Evolutionary conservation across 2,888 invertebrate genomes (phyloP).

Genomic region (Ypsolopha sequella): DNA sequence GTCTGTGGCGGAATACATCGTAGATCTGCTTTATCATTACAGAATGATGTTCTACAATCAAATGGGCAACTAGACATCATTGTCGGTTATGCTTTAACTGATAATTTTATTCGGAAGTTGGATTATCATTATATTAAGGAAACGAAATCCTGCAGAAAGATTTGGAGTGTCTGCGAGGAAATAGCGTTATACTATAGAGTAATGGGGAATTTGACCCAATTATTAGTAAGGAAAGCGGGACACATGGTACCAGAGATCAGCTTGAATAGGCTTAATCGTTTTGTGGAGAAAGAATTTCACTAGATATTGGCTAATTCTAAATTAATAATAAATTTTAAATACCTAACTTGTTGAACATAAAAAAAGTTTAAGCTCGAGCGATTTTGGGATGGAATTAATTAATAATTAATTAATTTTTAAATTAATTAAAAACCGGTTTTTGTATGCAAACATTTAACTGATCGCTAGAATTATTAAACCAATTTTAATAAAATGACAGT

Average conservation of each 20-base stretch:
- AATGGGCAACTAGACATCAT: conserved; percentile 77
- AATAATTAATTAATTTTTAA: no score
- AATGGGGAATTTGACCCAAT: conserved; percentile 78
- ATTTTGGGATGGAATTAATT: no score
- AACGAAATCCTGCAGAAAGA: conserved; percentile 69
- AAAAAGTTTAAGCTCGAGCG: no score
- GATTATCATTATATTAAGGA: conserved; percentile 72
- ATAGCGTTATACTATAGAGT: conserved; percentile 81
- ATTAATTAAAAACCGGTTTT: no score
- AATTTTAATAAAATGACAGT: no score
- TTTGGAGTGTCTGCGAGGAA: conserved; percentile 76
- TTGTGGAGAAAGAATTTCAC: conserved; percentile 42
- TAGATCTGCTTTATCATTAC: conserved; percentile 56
- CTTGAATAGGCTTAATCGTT: conserved; percentile 69
- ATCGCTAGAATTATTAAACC: no score
- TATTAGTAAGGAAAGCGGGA: conserved; percentile 81
- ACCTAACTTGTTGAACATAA: no score
- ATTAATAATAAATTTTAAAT: no score
- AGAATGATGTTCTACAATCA: conserved; percentile 73
- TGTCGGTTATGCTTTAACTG: conserved; percentile 71
- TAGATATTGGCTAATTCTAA: no score
- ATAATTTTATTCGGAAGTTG: conserved; percentile 76
- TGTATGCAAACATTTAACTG: no score
- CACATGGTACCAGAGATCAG: conserved; percentile 77
- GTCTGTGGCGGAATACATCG: conserved; percentile 61